Conservation (phyloP, 2,797 vertebrate genomes). For the Orientallactaga sibirica region DNA sequence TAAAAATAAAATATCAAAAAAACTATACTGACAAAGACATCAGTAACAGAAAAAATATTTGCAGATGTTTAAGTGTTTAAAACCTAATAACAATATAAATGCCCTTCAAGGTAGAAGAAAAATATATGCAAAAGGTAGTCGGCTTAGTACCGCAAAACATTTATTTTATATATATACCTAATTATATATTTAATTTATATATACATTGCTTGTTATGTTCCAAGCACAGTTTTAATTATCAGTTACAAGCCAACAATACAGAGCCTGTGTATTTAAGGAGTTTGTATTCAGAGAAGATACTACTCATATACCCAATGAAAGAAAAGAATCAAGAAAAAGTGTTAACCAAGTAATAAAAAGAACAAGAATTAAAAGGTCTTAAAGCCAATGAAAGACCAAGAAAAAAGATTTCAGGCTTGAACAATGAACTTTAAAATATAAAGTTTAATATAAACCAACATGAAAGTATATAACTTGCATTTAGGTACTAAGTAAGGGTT, state of each 20-base stretch:
- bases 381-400: constrained; percentile 30
- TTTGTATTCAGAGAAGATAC: neutral
- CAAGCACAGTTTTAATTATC: neutral
- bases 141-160: neutral
- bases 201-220: neutral
- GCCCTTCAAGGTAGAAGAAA: neutral
- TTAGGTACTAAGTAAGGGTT: constrained; percentile 63
- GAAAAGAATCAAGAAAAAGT: neutral
- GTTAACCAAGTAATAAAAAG: constrained; percentile 21
- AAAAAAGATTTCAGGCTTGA: constrained; percentile 47
- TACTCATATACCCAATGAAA: neutral
- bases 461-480: constrained; percentile 21
- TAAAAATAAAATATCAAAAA: too few species aligned
- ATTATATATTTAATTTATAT: neutral
- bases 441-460: constrained; percentile 58
- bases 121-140: neutral
- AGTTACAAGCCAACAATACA: neutral
- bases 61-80: neutral
- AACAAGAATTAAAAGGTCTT: constrained; percentile 36
- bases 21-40: neutral
- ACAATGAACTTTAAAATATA: neutral
- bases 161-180: too few species aligned
- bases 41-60: neutral
- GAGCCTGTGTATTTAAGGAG: neutral
- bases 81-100: neutral